Conservation (phyloP, 2,888 invertebrate species). For the Sphinx pinastri region DNA sequence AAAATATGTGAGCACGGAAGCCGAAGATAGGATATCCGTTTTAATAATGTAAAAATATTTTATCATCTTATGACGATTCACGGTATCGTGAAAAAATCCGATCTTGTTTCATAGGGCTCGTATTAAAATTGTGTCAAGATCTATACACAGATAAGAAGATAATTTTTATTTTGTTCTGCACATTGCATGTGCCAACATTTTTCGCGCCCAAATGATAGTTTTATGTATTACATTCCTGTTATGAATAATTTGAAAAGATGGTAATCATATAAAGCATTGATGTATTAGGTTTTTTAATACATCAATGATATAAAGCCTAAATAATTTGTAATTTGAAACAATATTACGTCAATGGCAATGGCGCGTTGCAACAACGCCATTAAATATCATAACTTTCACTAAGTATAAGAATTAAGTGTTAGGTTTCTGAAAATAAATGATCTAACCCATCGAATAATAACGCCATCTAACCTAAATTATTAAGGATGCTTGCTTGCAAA, state of each 20-base stretch:
- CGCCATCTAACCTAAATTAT: no score
- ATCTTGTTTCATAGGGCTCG: slow-evolving; percentile 35
- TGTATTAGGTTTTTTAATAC: no score
- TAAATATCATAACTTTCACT: neutral
- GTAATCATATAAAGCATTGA: no score
- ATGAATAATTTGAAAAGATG: neutral
- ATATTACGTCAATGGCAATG: no score
- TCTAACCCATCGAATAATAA: no score
- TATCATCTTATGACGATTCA: slow-evolving; percentile 14
- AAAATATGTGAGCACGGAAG: neutral
- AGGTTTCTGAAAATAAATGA: no score
- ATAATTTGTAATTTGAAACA: no score
- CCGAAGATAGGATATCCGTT: slow-evolving; percentile 4
- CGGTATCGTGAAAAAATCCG: slow-evolving; percentile 11
- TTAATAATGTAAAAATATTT: neutral
- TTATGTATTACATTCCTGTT: neutral
- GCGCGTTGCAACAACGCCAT: neutral
- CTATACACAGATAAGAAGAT: slow-evolving; percentile 69
- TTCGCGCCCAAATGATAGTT: neutral
- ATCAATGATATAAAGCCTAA: no score
- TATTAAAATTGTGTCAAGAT: slow-evolving; percentile 78
- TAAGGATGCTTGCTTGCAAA: no score
- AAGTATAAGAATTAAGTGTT: no score
- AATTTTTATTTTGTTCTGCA: neutral
- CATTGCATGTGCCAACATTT: neutral